Evolutionary conservation across 2,888 invertebrate genomes (phyloP).

Genomic region (Lycaena phlaeas): DNA sequence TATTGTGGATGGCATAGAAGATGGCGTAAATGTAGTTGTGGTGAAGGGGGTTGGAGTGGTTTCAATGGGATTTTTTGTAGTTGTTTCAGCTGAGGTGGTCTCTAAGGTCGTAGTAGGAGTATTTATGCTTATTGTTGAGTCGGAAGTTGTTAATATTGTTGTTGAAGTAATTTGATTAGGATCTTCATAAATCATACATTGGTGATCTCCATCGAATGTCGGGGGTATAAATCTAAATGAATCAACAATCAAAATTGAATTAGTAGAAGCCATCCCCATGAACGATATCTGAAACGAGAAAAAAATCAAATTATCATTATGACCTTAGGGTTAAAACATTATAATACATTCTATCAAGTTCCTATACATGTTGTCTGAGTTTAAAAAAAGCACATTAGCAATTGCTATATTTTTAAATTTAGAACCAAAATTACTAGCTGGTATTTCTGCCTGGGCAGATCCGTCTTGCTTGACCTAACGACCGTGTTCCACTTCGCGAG

Average conservation of each 20-base stretch:
- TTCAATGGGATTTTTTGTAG: neutral
- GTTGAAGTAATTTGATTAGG: neutral
- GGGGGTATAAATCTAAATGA: constrained; percentile 23
- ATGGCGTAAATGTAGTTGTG: neutral
- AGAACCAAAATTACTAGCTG: too few species aligned
- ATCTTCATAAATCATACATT: constrained; percentile 2
- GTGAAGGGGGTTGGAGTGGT: neutral
- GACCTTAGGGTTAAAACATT: too few species aligned
- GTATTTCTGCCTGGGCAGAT: too few species aligned
- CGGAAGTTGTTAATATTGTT: neutral
- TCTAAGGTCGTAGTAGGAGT: neutral
- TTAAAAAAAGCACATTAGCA: too few species aligned
- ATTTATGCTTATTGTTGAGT: neutral
- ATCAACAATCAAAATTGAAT: constrained; percentile 19
- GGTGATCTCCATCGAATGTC: constrained; percentile 7
- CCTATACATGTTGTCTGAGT: too few species aligned
- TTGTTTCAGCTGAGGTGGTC: neutral
- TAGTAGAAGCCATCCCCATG: constrained; percentile 15
- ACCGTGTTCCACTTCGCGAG: too few species aligned
- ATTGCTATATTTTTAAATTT: too few species aligned
- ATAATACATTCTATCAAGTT: too few species aligned
- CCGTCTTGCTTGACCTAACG: too few species aligned
- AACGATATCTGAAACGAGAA: constrained; percentile 19
- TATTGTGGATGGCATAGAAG: neutral
- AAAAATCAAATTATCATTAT: too few species aligned